Conservation (phyloP, 2,113 vertebrate genomes). For the Thomomys bottae region DNA sequence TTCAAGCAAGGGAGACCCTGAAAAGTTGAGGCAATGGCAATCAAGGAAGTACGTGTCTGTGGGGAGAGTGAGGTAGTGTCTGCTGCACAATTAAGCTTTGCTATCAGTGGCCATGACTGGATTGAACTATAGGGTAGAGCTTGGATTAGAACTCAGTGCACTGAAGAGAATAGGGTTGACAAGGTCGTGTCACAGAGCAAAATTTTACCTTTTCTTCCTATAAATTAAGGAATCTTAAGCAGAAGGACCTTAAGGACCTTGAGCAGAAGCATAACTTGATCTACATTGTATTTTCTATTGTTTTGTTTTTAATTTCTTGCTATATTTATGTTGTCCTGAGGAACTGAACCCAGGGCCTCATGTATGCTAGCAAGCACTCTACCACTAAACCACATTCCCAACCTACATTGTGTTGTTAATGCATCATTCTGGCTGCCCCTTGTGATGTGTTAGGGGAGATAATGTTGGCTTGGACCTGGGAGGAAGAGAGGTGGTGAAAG, state of each 20-base stretch:
- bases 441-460: neutral
- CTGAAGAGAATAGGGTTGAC: neutral
- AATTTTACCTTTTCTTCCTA: neutral
- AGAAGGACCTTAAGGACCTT: too few relatives aligned
- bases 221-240: neutral
- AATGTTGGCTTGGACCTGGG: accelerated
- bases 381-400: too few relatives aligned
- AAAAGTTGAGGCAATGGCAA: neutral
- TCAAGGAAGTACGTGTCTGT: neutral
- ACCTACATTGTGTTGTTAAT: neutral
- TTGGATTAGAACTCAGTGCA: neutral
- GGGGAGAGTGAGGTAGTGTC: neutral
- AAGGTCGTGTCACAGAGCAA: accelerated
- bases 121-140: neutral
- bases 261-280: neutral
- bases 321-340: too few relatives aligned
- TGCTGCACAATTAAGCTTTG: too few relatives aligned
- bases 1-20: neutral
- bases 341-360: too few relatives aligned
- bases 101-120: too few relatives aligned
- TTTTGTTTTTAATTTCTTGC: too few relatives aligned
- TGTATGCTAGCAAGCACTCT: too few relatives aligned
- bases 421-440: neutral
- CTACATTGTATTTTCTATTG: neutral
- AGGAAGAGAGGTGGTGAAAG: too few relatives aligned